Evolutionary conservation across 2,113 vertebrate species (phyloP).

Genomic region (Cyanoramphus novaezelandiae): DNA sequence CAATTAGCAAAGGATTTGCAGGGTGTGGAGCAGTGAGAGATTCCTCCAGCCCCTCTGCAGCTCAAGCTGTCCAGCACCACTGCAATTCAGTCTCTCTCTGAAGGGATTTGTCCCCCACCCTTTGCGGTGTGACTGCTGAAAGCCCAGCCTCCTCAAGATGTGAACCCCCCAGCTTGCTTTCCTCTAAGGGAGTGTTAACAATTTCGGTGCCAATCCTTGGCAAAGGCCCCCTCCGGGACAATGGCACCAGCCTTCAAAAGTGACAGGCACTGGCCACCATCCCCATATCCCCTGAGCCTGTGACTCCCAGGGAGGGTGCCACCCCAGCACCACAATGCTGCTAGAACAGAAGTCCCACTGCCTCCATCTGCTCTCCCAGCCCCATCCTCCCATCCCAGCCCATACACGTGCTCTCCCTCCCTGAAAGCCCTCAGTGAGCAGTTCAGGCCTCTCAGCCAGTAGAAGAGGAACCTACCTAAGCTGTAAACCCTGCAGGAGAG

Average conservation of each 20-base stretch:
- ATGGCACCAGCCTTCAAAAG: neutral
- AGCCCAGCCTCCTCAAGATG: neutral
- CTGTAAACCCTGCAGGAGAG: neutral
- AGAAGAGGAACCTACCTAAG: neutral
- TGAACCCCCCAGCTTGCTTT: neutral
- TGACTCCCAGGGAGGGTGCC: neutral
- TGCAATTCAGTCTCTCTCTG: neutral
- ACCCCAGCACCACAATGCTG: neutral
- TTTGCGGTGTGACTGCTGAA: neutral
- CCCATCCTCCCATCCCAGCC: neutral
- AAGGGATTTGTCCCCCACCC: conserved; percentile 6
- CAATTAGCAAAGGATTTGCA: conserved; percentile 65
- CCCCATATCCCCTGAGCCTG: neutral
- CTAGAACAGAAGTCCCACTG: neutral
- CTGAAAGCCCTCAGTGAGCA: accelerated
- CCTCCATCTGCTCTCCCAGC: neutral
- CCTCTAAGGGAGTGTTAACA: neutral
- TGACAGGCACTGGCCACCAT: accelerated
- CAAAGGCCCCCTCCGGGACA: neutral
- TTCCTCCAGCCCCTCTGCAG: conserved; percentile 5
- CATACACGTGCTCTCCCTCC: neutral
- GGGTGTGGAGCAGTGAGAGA: conserved; percentile 39
- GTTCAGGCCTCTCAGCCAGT: neutral
- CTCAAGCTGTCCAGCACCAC: conserved; percentile 8
- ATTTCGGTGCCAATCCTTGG: neutral